These are phyloP conservation scores for Tetraneura akinire DNA, from an alignment of 1,140 invertebrate species.

Conservation along the genomic window DNA sequence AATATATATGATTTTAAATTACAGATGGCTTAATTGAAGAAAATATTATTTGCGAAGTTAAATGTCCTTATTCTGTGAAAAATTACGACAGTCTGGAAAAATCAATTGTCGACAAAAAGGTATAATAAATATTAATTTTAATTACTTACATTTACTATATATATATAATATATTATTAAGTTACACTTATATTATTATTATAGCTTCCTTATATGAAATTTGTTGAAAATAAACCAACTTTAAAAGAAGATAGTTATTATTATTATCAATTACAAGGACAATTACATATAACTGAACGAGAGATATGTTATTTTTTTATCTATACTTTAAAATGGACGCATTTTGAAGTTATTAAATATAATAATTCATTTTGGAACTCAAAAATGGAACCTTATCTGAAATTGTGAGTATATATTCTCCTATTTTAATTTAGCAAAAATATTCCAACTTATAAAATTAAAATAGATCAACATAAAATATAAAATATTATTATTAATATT, in stretches of 20 bases:
- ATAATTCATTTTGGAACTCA: too few relatives aligned
- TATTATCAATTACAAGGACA: constrained; percentile 15
- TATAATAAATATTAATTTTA: not conserved
- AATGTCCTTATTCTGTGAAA: too few relatives aligned
- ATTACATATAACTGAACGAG: constrained; percentile 10
- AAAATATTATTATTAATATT: too few relatives aligned
- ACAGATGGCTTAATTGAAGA: not conserved
- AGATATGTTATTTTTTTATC: constrained; percentile 10
- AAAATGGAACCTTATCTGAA: not conserved
- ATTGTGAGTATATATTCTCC: not conserved
- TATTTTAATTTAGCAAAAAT: too few relatives aligned
- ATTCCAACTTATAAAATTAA: too few relatives aligned
- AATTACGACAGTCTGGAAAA: too few relatives aligned
- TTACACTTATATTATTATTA: not conserved
- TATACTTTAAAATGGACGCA: constrained; percentile 17
- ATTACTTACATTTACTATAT: not conserved
- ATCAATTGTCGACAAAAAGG: too few relatives aligned
- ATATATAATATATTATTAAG: not conserved
- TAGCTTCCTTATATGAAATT: not conserved
- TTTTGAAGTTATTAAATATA: too few relatives aligned
- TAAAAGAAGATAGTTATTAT: constrained; percentile 8
- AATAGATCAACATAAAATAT: too few relatives aligned
- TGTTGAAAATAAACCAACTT: not conserved
- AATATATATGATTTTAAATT: not conserved
- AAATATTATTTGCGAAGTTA: not conserved